Percentiles rank a stretch among this genome's conserved stretches.
phyloP scores from a whole-genome alignment of 64 coral and sea anemone genomes.

The Pachyseris speciosa region DNA sequence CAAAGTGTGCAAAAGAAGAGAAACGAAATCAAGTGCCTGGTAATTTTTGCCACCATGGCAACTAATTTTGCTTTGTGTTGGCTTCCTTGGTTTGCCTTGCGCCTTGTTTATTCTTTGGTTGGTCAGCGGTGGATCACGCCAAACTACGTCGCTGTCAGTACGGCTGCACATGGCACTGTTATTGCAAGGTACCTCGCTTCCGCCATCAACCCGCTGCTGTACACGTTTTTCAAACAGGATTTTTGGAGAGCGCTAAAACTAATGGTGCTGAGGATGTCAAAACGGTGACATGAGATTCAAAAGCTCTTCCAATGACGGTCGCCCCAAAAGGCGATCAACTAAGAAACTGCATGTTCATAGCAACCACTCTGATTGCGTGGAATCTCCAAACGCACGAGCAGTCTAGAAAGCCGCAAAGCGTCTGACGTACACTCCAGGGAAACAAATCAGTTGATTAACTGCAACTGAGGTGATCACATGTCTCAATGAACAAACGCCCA shows the following conservation, averaged over 20 bases:
- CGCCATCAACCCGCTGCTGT: constrained; percentile 5
- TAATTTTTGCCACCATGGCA: constrained; percentile 31
- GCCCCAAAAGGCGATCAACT: neutral
- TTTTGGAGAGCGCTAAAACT: constrained; percentile 26
- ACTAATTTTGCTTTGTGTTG: neutral
- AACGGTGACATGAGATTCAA: neutral
- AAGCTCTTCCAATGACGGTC: neutral
- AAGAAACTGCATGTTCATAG: too few species aligned
- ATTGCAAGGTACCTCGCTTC: constrained; percentile 14
- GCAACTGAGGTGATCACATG: too few species aligned
- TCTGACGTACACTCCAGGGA: too few species aligned
- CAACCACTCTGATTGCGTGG: neutral
- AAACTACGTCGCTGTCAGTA: neutral
- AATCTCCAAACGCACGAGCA: neutral
- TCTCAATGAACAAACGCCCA: too few species aligned
- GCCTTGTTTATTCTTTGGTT: neutral
- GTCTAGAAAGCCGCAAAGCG: neutral
- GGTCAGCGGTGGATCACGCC: neutral
- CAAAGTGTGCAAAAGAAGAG: constrained; percentile 1
- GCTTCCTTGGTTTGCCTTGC: constrained; percentile 34
- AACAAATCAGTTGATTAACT: too few species aligned
- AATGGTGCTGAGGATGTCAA: neutral
- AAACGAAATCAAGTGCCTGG: neutral
- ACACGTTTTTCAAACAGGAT: constrained; percentile 40
- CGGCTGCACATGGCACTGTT: neutral